Conservation (phyloP, 1,140 invertebrate species). For the Nymphalis io region DNA sequence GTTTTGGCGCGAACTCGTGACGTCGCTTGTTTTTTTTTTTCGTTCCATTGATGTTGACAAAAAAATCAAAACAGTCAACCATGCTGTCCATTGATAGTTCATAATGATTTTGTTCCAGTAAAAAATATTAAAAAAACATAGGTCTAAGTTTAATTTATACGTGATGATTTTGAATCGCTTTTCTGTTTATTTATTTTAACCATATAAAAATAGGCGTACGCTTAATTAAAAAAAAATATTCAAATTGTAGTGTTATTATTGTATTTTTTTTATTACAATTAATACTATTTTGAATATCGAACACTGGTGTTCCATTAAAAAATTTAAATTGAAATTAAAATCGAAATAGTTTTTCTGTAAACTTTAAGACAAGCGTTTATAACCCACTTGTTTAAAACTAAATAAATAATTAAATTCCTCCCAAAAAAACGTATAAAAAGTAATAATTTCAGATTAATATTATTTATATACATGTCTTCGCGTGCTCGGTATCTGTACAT, state of each 20-base stretch:
- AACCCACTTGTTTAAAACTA: too few relatives aligned
- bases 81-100: conserved; percentile 54
- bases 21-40: conserved; percentile 49
- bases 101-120: conserved; percentile 49
- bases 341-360: too few relatives aligned
- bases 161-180: conserved; percentile 1
- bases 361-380: too few relatives aligned
- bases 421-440: too few relatives aligned
- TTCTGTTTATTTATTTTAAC: background rate
- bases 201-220: too few relatives aligned
- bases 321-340: too few relatives aligned
- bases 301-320: too few relatives aligned
- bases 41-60: conserved; percentile 24
- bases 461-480: background rate
- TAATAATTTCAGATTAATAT: background rate
- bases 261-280: too few relatives aligned
- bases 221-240: too few relatives aligned
- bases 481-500: conserved; percentile 3
- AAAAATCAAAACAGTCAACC: conserved; percentile 47
- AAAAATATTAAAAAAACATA: conserved; percentile 20
- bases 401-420: too few relatives aligned
- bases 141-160: background rate
- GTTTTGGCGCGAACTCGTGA: conserved; percentile 59
- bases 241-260: too few relatives aligned
- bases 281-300: too few relatives aligned